Evolutionary conservation across 2,113 vertebrate genomes (phyloP).

Genomic region (Petroica traversi): DNA sequence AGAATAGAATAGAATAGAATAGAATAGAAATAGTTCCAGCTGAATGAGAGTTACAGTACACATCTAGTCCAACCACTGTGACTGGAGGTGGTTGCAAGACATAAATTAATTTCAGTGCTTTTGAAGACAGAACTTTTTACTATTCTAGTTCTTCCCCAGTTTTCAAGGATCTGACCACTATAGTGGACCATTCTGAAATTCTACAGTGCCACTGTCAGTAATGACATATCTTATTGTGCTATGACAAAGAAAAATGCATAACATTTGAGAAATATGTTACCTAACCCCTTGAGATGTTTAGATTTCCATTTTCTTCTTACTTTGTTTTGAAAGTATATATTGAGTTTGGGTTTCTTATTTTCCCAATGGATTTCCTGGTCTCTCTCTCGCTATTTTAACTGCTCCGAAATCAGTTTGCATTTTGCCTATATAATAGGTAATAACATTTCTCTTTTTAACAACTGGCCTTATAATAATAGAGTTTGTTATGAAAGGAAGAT

Average conservation of each 20-base stretch:
- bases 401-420: neutral
- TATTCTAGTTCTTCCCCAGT: neutral
- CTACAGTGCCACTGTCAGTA: neutral
- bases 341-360: accelerated
- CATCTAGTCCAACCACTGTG: neutral
- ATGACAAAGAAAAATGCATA: neutral
- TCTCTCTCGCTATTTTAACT: neutral
- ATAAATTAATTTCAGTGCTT: neutral
- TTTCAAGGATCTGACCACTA: neutral
- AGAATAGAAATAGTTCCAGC: neutral
- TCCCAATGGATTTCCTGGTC: neutral
- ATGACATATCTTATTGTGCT: neutral
- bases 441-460: neutral
- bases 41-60: neutral
- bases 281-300: neutral
- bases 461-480: neutral
- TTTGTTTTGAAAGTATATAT: neutral
- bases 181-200: neutral
- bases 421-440: neutral
- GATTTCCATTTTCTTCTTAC: neutral
- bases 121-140: neutral
- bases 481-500: neutral
- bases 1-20: neutral
- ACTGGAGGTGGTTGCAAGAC: neutral
- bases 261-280: neutral